These are phyloP conservation scores for Chalcis sispes DNA, from an alignment of 2,888 invertebrate genomes.

Conservation along the genomic window DNA sequence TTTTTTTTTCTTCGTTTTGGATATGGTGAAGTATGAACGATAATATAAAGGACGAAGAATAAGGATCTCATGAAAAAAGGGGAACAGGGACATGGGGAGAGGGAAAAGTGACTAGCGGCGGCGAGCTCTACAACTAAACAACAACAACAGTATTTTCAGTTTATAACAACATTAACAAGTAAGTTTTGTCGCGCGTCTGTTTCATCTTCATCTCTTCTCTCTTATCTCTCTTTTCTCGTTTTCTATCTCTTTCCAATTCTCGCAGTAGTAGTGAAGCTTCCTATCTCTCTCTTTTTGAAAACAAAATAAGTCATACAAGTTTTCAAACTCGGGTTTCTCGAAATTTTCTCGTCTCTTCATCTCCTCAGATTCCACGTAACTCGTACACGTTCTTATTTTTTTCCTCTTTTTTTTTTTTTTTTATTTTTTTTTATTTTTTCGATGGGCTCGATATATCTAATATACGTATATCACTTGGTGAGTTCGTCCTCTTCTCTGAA, in stretches of 20 bases:
- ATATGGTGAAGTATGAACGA: slow-evolving; percentile 31
- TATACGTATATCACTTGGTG: slow-evolving; percentile 28
- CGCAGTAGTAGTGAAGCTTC: slow-evolving; percentile 15
- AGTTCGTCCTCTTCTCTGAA: slow-evolving; percentile 25
- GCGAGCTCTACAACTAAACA: slow-evolving; percentile 77
- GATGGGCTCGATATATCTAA: slow-evolving; percentile 17
- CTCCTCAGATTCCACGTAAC: not conserved
- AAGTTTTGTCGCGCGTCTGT: slow-evolving; percentile 67
- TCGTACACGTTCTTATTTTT: too few relatives aligned
- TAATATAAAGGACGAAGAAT: slow-evolving; percentile 26
- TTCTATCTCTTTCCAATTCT: slow-evolving; percentile 47
- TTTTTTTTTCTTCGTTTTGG: slow-evolving; percentile 28
- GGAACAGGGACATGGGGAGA: slow-evolving; percentile 21
- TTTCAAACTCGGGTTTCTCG: slow-evolving; percentile 20
- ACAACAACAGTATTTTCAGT: slow-evolving; percentile 76
- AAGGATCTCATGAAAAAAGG: slow-evolving; percentile 4
- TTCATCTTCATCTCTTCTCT: slow-evolving; percentile 52
- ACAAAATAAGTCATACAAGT: slow-evolving; percentile 11
- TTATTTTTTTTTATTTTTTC: slow-evolving; percentile 1
- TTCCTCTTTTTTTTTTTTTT: too few relatives aligned
- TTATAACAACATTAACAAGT: slow-evolving; percentile 77
- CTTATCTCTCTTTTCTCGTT: slow-evolving; percentile 36
- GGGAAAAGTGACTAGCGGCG: slow-evolving; percentile 75
- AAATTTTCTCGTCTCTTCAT: slow-evolving; percentile 24
- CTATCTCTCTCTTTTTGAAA: slow-evolving; percentile 8